A percentile compares a stretch with the other conserved stretches of the same genome.
These are phyloP conservation scores for Morus bassanus DNA, from an alignment of 2,797 vertebrate genomes.

Conservation along the genomic window DNA sequence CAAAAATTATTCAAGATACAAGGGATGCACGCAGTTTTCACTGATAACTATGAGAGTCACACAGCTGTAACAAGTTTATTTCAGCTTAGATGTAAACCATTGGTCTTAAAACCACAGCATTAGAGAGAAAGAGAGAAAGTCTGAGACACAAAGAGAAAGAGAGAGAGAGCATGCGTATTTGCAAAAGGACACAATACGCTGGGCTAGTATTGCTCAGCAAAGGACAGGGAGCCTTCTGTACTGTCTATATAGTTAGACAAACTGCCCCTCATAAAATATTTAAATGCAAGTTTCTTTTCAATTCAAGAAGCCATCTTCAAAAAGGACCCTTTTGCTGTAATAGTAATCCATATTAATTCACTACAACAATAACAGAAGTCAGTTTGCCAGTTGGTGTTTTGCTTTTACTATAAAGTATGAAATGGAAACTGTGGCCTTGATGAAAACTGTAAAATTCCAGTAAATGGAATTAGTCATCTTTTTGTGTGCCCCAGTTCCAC, in stretches of 20 bases:
- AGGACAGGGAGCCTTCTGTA: background rate
- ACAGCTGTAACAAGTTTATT: background rate
- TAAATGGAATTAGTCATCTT: slow-evolving; percentile 78
- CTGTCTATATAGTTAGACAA: background rate
- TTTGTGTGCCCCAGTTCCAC: slow-evolving; percentile 65
- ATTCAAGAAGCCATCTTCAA: background rate
- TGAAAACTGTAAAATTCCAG: slow-evolving; percentile 78
- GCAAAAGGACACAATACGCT: background rate
- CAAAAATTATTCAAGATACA: background rate
- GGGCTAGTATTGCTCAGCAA: background rate
- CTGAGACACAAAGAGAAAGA: background rate
- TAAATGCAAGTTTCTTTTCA: background rate
- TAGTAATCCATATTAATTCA: slow-evolving; percentile 31
- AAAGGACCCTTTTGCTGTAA: background rate
- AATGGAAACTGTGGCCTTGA: slow-evolving; percentile 73
- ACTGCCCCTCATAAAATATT: background rate
- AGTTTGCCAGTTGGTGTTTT: slow-evolving; percentile 55
- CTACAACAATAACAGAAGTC: slow-evolving; percentile 27
- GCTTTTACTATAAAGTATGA: slow-evolving; percentile 67
- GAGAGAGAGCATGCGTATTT: background rate
- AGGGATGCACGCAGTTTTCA: background rate
- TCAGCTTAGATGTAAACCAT: background rate
- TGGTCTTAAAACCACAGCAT: background rate
- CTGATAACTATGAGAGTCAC: background rate
- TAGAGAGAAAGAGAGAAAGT: background rate